Evolutionary conservation across 2,113 vertebrate genomes (phyloP).

Genomic region (Elephantulus edwardii): DNA sequence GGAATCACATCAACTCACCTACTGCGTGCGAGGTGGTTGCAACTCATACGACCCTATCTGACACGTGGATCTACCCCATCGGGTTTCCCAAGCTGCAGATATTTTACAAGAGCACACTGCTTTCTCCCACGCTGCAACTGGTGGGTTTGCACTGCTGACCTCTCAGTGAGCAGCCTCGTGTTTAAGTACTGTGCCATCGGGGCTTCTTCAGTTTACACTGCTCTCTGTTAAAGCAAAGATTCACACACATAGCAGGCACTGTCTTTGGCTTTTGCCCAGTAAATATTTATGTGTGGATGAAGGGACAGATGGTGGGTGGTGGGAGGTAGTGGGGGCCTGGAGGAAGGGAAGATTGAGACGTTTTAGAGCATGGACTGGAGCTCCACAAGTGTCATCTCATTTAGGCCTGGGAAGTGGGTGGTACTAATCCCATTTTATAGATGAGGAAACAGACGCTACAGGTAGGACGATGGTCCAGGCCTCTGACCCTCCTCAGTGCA

Average conservation of each 20-base stretch:
- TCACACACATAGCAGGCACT: background rate
- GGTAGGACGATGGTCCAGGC: background rate
- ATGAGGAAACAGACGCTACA: background rate
- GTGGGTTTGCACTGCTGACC: background rate
- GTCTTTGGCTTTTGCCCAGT: slow-evolving; percentile 14
- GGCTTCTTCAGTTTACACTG: background rate
- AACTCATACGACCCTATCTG: background rate
- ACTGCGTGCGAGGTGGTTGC: background rate
- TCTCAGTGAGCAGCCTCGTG: background rate
- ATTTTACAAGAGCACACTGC: background rate
- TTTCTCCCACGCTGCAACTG: background rate
- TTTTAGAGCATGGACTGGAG: background rate
- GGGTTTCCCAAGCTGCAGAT: background rate
- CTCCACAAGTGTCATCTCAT: background rate
- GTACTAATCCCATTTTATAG: background rate
- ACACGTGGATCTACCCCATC: background rate
- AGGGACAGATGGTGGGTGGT: background rate
- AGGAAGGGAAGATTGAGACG: background rate
- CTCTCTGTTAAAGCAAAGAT: background rate
- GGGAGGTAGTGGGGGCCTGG: background rate
- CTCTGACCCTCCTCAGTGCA: rapidly evolving
- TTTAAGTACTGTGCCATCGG: background rate
- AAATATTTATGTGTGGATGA: background rate
- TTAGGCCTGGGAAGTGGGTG: rapidly evolving
- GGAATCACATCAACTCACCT: background rate